Evolutionary conservation across 2,797 vertebrate genomes (phyloP).

Genomic region (Epinephelus awoara): DNA sequence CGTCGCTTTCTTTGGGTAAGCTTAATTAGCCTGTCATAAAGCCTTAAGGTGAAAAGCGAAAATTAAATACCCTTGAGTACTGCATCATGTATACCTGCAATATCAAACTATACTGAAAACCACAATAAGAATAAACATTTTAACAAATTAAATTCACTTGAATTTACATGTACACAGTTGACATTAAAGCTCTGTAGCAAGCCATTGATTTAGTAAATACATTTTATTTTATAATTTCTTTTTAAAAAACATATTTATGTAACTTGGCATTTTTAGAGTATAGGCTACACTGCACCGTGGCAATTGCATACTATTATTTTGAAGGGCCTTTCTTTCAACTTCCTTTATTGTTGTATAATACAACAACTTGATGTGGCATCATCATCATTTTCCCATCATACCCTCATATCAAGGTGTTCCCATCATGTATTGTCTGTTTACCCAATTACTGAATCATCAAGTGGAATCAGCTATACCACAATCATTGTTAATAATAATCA

Average conservation of each 20-base stretch:
- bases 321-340: not conserved
- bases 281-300: too few relatives aligned
- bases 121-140: not conserved
- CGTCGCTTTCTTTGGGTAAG: too few relatives aligned
- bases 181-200: too few relatives aligned
- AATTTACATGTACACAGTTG: not conserved
- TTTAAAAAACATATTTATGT: too few relatives aligned
- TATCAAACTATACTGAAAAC: not conserved
- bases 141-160: not conserved
- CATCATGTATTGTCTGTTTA: not conserved
- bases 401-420: constrained; percentile 14
- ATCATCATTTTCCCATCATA: not conserved
- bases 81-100: not conserved
- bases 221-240: too few relatives aligned
- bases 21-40: too few relatives aligned
- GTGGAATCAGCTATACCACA: not conserved
- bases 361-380: not conserved
- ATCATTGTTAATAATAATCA: not conserved
- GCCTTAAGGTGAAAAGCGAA: too few relatives aligned
- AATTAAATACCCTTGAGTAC: too few relatives aligned
- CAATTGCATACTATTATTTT: constrained; percentile 40
- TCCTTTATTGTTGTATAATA: not conserved
- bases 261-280: too few relatives aligned
- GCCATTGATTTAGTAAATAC: too few relatives aligned
- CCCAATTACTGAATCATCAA: not conserved